These are phyloP conservation scores for Lagocephalus sceleratus DNA, from an alignment of 2,797 vertebrate genomes.

Conservation along the genomic window DNA sequence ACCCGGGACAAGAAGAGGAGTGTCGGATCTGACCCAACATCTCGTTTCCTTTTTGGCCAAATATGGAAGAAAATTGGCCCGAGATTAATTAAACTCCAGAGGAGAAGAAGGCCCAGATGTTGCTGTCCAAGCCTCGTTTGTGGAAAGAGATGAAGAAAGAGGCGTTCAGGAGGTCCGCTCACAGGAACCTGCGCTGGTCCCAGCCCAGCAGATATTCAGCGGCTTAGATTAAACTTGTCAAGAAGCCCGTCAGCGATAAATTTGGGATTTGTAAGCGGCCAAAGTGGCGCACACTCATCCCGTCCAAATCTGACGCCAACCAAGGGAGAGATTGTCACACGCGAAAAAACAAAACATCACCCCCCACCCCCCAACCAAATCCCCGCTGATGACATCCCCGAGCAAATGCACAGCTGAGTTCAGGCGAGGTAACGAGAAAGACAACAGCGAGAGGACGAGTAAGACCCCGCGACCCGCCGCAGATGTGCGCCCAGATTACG, in stretches of 20 bases:
- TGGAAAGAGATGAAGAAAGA: constrained; percentile 34
- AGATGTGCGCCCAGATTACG: constrained; percentile 72
- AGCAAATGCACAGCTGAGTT: constrained; percentile 43
- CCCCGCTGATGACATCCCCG: constrained; percentile 42
- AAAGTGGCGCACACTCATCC: constrained; percentile 51
- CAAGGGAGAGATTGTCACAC: constrained; percentile 56
- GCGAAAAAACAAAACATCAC: constrained; percentile 38
- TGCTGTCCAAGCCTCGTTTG: constrained; percentile 29
- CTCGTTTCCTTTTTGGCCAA: constrained; percentile 38
- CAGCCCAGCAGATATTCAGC: constrained; percentile 12
- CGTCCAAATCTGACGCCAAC: constrained; percentile 51
- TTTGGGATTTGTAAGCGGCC: constrained; percentile 50
- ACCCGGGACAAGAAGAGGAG: constrained; percentile 25
- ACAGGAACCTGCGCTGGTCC: constrained; percentile 4
- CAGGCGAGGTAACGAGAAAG: constrained; percentile 40
- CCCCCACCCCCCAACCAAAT: constrained; percentile 41
- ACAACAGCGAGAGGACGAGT: constrained; percentile 36
- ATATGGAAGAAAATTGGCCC: constrained; percentile 19
- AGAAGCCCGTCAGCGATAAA: constrained; percentile 38
- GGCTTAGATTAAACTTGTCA: constrained; percentile 45
- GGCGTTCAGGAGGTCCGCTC: constrained; percentile 10
- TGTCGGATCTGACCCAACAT: constrained; percentile 21
- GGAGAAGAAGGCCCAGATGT: constrained; percentile 14
- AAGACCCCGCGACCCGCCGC: constrained; percentile 58
- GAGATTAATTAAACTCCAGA: constrained; percentile 21